Percentiles rank a stretch among this genome's conserved stretches.
These are phyloP conservation scores for Mesembrinibis cayennensis DNA, from an alignment of 2,113 vertebrate genomes.

Conservation along the genomic window DNA sequence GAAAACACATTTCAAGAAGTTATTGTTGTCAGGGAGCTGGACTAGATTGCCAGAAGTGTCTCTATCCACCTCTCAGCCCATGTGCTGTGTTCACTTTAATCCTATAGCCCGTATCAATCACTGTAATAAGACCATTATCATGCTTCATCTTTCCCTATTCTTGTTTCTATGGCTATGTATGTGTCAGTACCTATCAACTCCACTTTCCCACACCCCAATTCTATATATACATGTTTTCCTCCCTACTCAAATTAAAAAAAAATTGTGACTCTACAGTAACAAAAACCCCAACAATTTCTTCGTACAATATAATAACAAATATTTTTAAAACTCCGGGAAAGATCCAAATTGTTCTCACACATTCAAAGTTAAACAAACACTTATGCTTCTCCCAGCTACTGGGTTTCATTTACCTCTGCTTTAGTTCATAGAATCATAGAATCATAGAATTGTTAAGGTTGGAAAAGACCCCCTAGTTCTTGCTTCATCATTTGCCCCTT, in stretches of 20 bases:
- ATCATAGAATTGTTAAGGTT: too few species aligned
- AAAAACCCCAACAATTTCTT: neutral
- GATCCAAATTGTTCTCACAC: neutral
- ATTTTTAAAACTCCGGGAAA: neutral
- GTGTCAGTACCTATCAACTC: neutral
- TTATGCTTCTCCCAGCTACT: neutral
- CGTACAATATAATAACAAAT: neutral
- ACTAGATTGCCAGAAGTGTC: neutral
- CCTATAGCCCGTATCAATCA: neutral
- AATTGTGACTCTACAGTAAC: neutral
- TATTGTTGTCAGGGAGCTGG: neutral
- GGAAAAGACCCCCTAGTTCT: too few species aligned
- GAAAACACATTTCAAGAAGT: neutral
- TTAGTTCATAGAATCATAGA: too few species aligned
- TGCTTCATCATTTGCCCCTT: neutral
- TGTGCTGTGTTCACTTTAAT: neutral
- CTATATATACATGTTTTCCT: neutral
- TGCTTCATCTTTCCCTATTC: neutral
- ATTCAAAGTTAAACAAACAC: neutral
- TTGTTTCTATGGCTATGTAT: neutral
- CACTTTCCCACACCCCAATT: neutral
- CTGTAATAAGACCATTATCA: neutral
- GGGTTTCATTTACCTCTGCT: neutral
- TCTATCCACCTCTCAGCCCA: neutral
- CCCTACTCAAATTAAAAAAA: neutral